phyloP scores from a whole-genome alignment of 2,888 invertebrate genomes.

The Hedya salicella region DNA sequence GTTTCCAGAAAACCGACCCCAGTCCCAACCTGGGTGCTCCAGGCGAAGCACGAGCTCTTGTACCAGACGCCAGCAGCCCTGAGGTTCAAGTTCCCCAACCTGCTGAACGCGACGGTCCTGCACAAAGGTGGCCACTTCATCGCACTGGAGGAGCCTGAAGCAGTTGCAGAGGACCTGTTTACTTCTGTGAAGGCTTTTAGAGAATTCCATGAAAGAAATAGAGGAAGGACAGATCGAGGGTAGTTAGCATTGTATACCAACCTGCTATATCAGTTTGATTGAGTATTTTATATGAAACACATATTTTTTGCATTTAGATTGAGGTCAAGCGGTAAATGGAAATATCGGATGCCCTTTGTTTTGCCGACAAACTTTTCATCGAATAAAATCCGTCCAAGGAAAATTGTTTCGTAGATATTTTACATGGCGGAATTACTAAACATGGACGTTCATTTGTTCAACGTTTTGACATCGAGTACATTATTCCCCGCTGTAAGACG shows the following conservation, averaged over 20 bases:
- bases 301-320: no score
- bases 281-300: no score
- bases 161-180: slow-evolving; percentile 87
- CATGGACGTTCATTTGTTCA: no score
- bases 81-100: slow-evolving; percentile 82
- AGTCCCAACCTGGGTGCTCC: slow-evolving; percentile 88
- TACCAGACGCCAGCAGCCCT: slow-evolving; percentile 84
- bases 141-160: slow-evolving; percentile 89
- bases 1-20: slow-evolving; percentile 81
- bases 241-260: no score
- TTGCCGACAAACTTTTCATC: no score
- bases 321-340: no score
- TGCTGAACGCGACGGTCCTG: slow-evolving; percentile 86
- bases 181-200: slow-evolving; percentile 53
- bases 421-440: no score
- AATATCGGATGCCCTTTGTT: no score
- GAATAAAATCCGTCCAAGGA: no score
- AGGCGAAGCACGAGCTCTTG: slow-evolving; percentile 87
- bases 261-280: no score
- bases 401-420: no score
- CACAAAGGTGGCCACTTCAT: slow-evolving; percentile 91
- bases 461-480: no score
- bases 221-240: neutral
- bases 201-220: slow-evolving; percentile 24
- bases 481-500: neutral